These are phyloP conservation scores for Sarcophaga caerulescens DNA, from an alignment of 2,888 invertebrate species.

Conservation along the genomic window DNA sequence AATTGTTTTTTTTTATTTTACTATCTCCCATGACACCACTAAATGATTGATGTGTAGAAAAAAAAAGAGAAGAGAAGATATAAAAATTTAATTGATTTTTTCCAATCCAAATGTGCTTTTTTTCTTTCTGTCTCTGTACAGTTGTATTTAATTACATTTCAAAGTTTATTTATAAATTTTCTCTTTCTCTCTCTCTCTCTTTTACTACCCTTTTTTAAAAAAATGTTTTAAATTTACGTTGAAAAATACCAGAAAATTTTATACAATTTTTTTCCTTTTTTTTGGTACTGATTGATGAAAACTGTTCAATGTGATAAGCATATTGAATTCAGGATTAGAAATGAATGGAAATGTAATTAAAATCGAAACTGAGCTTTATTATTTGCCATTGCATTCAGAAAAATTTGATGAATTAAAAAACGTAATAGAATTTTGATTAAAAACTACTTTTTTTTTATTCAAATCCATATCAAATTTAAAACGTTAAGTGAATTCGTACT, in stretches of 20 bases:
- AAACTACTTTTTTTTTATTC: no score
- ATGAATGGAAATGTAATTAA: neutral
- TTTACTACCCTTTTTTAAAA: neutral
- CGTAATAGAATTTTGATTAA: no score
- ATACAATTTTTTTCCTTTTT: neutral
- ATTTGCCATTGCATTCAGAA: neutral
- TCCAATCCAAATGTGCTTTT: conserved; percentile 33
- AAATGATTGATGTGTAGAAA: conserved; percentile 52
- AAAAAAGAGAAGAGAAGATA: conserved; percentile 2
- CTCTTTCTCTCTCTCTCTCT: neutral
- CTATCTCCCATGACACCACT: conserved; percentile 16
- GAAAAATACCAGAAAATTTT: neutral
- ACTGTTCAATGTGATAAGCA: neutral
- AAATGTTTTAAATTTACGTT: neutral
- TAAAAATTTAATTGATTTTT: conserved; percentile 56
- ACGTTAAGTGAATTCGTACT: no score
- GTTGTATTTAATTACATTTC: conserved; percentile 50
- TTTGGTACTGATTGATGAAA: neutral
- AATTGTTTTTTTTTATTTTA: conserved; percentile 7
- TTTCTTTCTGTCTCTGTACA: neutral
- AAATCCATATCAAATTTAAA: no score
- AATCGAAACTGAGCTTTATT: neutral
- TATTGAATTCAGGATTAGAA: neutral
- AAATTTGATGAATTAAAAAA: no score
- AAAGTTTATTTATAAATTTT: conserved; percentile 30